These are phyloP conservation scores for Archips crataeganus DNA, from an alignment of 2,888 invertebrate genomes.

Conservation along the genomic window DNA sequence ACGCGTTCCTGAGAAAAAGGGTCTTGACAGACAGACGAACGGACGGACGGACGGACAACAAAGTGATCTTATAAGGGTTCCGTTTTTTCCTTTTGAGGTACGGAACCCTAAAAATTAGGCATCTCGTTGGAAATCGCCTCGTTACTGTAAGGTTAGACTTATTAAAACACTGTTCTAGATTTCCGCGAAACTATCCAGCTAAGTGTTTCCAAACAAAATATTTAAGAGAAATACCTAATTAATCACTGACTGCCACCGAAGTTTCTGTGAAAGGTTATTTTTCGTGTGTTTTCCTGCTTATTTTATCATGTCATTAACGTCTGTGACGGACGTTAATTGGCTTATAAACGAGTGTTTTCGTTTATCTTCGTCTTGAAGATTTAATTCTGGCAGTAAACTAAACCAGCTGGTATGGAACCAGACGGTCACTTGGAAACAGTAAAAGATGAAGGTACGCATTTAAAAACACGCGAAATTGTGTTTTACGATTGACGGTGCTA, in stretches of 20 bases:
- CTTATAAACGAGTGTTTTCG: slow-evolving; percentile 27
- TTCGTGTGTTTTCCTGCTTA: slow-evolving; percentile 15
- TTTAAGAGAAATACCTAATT: not conserved
- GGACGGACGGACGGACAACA: too few species aligned
- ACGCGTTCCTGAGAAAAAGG: too few species aligned
- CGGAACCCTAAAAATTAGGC: too few species aligned
- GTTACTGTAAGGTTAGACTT: too few species aligned
- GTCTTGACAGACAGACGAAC: too few species aligned
- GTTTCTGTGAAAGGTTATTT: not conserved
- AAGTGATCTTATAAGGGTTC: too few species aligned
- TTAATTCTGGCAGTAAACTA: slow-evolving; percentile 24
- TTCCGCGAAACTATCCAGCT: not conserved
- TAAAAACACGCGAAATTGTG: not conserved
- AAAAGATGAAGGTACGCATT: not conserved
- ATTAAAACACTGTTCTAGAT: not conserved
- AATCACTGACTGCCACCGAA: not conserved
- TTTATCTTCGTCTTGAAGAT: slow-evolving; percentile 26
- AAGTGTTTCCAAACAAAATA: not conserved
- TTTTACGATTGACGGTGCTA: too few species aligned
- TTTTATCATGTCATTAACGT: slow-evolving; percentile 30
- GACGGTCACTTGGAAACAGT: slow-evolving; percentile 8
- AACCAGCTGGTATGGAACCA: slow-evolving; percentile 10
- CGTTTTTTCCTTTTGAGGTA: too few species aligned
- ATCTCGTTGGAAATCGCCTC: too few species aligned
- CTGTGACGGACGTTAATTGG: slow-evolving; percentile 29